Base-by-base conservation (phyloP, 2,113 vertebrate genomes). In the Mixornis gularis region DNA sequence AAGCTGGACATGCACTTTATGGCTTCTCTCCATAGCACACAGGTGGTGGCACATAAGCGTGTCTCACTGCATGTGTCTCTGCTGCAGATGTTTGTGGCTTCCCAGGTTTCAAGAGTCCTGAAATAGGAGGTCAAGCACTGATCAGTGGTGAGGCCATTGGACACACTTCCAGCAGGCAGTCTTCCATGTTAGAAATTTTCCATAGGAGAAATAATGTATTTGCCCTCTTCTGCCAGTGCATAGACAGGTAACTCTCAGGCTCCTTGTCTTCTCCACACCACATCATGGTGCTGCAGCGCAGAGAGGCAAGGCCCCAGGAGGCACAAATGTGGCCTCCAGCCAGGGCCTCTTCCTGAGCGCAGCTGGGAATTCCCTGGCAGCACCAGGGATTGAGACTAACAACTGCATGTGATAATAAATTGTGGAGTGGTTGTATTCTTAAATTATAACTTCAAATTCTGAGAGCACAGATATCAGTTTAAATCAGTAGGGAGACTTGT, bases 11-110 rank as follows among this genome's bases (percentile, higher is more conserved):
- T 6, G 17, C 17, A 1, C 22, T 25, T 52, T 1, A 24, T 2
- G 24, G 18, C 43, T 59, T 46, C 40, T 73, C 25, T 41, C 30
- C 18, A 9, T 11, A 8, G 5, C n/a, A 30, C 16, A 15, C 9
- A 36, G 27, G n/a, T 66, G 60, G 32, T 40, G 65, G 30, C 43
- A 25, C 19, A 5, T 6, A 27, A 51, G 44, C 10, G 5, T 56
- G 49, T 12, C 52, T 15, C 22, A 2, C 24, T 17, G 10, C 29
- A 11, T 2, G 17, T 0, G 0, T 16, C 25, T 84, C 44, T 78
- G 64, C 52, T 64, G 44, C 21, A 60, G 44, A 12, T 1, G 1
- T 58, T 22, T 79, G 32, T 46, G 29, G 20, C 38, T 10, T 72
- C 32, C 68, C 9, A 1, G 1, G 68, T 92, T 93, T 65, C 46